These are phyloP conservation scores for Holothuria scabra DNA, from an alignment of 53 echinoderm and acorn worm genomes.

Conservation along the genomic window DNA sequence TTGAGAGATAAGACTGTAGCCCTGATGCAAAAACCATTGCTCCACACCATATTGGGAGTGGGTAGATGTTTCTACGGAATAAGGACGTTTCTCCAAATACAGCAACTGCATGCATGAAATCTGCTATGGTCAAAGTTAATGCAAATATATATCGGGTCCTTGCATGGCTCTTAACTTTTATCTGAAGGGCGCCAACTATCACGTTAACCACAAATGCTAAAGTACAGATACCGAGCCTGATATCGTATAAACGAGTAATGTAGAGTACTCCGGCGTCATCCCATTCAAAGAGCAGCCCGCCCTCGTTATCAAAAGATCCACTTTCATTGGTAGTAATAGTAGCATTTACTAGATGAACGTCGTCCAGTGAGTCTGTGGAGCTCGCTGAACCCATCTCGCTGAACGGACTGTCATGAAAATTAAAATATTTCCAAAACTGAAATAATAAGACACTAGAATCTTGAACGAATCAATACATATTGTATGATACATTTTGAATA, in stretches of 20 bases:
- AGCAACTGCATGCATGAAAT: background rate
- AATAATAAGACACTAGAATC: too few relatives aligned
- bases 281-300: background rate
- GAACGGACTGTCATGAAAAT: too few relatives aligned
- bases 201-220: background rate
- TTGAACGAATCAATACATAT: too few relatives aligned
- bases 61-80: background rate
- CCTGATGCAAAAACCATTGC: background rate
- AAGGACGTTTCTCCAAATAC: background rate
- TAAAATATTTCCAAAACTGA: too few relatives aligned
- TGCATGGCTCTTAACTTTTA: background rate
- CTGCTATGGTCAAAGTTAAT: background rate
- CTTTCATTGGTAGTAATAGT: too few relatives aligned
- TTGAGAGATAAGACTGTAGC: background rate
- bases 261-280: background rate
- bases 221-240: background rate
- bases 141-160: conserved; percentile 1
- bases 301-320: background rate
- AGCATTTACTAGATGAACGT: too few relatives aligned
- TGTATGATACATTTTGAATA: too few relatives aligned
- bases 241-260: background rate
- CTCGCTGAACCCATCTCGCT: too few relatives aligned
- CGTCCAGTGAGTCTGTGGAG: too few relatives aligned
- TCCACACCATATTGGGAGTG: background rate
- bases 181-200: background rate